Evolutionary conservation across 1,140 invertebrate species (phyloP).

Genomic region (Zaprionus nigranus): DNA sequence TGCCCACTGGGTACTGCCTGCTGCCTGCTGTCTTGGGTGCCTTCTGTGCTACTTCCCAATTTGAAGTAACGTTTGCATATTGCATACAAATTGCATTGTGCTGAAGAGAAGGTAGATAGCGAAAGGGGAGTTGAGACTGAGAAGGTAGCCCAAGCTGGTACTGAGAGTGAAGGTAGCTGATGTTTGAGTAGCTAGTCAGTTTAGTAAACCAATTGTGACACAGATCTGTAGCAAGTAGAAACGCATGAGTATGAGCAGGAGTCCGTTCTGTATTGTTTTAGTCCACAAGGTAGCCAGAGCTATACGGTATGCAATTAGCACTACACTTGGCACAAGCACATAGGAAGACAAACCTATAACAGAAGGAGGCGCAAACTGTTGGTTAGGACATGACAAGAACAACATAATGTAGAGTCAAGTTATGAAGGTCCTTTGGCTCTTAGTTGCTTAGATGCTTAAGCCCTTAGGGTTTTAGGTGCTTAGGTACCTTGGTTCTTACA

Average conservation of each 20-base stretch:
- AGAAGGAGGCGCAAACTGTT: no score
- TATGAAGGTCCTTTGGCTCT: no score
- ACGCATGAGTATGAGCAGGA: neutral
- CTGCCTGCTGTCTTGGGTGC: neutral
- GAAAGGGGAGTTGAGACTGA: neutral
- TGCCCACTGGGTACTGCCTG: neutral
- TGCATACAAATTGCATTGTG: slow-evolving; percentile 12
- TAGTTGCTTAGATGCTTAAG: no score
- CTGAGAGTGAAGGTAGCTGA: neutral
- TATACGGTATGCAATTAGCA: neutral
- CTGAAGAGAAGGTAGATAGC: neutral
- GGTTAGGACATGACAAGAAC: no score
- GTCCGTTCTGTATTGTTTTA: neutral
- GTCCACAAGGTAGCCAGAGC: neutral
- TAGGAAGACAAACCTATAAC: no score
- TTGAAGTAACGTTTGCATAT: neutral
- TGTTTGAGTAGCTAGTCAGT: neutral
- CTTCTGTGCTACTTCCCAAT: neutral
- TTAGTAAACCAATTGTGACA: neutral
- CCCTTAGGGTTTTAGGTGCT: no score
- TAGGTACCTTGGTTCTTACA: no score
- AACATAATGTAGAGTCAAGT: no score
- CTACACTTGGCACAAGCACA: no score
- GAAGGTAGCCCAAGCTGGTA: neutral
- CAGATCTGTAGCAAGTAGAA: neutral